Evolutionary conservation across 2,888 invertebrate genomes (phyloP), one percentile per base, ranked within the genome.

Genomic region (Drosophila mulleri): DNA sequence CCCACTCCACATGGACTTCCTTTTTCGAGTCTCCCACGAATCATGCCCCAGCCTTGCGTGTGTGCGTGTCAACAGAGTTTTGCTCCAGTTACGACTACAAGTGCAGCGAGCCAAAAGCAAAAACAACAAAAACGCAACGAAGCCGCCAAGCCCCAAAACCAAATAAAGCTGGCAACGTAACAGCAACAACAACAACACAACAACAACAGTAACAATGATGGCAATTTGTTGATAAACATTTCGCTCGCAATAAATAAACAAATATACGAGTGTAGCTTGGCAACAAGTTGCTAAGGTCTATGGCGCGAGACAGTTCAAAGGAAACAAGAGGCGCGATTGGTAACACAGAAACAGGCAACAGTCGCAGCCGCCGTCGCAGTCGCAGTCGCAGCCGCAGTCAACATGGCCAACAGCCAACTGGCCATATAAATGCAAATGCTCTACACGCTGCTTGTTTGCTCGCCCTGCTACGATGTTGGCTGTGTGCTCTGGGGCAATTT

Each of bases 221-320:
- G 86, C 91, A 91, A 91, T 89, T 91, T 91, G 91, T 91, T 91
- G 91, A 91, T 91, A 91, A 91, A 89, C 89, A 90, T 91, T 91
- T 89, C 89, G 89, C 83, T 85, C 83, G 91, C 86, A 91, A 91
- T 91, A 91, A 91, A 91, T 91, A 89, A 86, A 89, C 89, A 86
- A 86, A 81, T 78, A 80, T 70, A 65, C 67, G 67, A 58, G 67
- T 57, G 86, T 85, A 72, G 79, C 70, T 70, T 61, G 71, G 73
- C 76, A 67, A 74, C 77, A 83, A 83, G 83, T 81, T 78, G 79
- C 66, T 67, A 67, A 67, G 67, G 77, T 71, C 77, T 76, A 71
- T 60, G 62, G 76, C 80, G 60, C 61, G 72, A 66, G 72, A 78
- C 76, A 70, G 79, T 74, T 72, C 80, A 72, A 80, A 76, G 69